A percentile compares a stretch with the other conserved stretches of the same genome.
phyloP scores from a whole-genome alignment of 2,113 vertebrate genomes.

The Strix uralensis region DNA sequence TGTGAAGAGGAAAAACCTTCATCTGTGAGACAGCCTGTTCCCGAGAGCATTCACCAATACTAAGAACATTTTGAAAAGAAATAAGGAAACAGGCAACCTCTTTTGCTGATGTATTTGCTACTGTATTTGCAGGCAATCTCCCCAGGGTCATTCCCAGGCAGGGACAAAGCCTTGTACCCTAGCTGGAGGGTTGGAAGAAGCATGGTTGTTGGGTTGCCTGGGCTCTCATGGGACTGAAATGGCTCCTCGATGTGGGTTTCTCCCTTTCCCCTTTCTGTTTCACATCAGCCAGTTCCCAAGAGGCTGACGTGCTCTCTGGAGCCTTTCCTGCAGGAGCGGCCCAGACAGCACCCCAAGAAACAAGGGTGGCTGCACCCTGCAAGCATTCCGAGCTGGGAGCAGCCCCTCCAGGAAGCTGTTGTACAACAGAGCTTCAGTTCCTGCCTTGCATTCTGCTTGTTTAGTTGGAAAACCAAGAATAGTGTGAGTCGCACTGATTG shows the following conservation, averaged over 20 bases:
- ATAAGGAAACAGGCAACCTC: background rate
- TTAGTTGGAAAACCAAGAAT: background rate
- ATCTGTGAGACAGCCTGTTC: background rate
- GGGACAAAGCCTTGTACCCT: background rate
- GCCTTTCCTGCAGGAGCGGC: background rate
- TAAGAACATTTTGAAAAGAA: background rate
- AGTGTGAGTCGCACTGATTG: background rate
- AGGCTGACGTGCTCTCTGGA: background rate
- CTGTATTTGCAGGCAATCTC: background rate
- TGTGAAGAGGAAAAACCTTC: background rate
- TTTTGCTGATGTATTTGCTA: background rate
- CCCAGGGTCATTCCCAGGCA: background rate
- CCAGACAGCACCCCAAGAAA: background rate
- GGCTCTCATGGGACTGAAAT: background rate
- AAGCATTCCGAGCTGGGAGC: background rate
- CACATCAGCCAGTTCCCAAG: background rate
- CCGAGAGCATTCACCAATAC: background rate
- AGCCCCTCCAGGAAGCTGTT: background rate
- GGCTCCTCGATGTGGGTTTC: background rate
- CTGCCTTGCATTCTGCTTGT: background rate
- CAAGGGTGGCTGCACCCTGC: background rate
- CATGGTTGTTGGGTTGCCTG: background rate
- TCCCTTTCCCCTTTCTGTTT: background rate
- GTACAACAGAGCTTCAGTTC: background rate
- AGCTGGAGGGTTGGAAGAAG: background rate